These are phyloP conservation scores for Bostrychus sinensis DNA, from an alignment of 2,113 vertebrate species.

Conservation along the genomic window DNA sequence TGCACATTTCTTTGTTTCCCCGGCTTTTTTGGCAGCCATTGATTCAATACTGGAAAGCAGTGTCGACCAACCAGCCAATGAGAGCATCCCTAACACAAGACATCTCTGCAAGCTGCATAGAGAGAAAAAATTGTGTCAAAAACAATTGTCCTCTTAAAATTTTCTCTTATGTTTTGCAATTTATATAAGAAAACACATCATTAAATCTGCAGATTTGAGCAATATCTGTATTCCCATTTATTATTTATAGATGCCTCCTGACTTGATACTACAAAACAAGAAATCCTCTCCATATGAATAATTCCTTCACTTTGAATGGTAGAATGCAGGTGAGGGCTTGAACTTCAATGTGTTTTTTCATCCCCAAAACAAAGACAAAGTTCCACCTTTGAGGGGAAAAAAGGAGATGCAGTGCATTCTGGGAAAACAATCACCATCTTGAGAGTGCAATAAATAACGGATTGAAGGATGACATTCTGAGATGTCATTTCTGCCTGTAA, in stretches of 20 bases:
- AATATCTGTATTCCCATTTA: not conserved
- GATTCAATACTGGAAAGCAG: too few species aligned
- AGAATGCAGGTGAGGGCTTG: not conserved
- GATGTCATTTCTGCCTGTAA: constrained; percentile 56
- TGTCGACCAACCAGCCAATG: too few species aligned
- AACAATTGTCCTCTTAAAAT: too few species aligned
- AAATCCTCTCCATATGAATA: constrained; percentile 1
- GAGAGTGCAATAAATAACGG: constrained; percentile 39
- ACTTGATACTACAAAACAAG: constrained; percentile 9
- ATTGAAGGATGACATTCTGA: constrained; percentile 55
- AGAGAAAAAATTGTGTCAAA: too few species aligned
- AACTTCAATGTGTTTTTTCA: constrained; percentile 3
- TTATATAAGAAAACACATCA: too few species aligned
- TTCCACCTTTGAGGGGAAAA: constrained; percentile 20
- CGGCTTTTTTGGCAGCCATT: too few species aligned
- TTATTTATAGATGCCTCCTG: constrained; percentile 11
- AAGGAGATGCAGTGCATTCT: constrained; percentile 7
- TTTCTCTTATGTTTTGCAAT: too few species aligned
- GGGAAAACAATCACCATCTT: constrained; percentile 34
- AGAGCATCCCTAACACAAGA: too few species aligned
- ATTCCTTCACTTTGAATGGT: constrained; percentile 6
- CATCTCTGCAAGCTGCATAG: too few species aligned
- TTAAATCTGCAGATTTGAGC: constrained; percentile 1
- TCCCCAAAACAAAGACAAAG: constrained; percentile 1
- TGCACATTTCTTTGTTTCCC: too few species aligned